phyloP scores from a whole-genome alignment of 2,797 vertebrate genomes.

The Hippocampus kuda region DNA sequence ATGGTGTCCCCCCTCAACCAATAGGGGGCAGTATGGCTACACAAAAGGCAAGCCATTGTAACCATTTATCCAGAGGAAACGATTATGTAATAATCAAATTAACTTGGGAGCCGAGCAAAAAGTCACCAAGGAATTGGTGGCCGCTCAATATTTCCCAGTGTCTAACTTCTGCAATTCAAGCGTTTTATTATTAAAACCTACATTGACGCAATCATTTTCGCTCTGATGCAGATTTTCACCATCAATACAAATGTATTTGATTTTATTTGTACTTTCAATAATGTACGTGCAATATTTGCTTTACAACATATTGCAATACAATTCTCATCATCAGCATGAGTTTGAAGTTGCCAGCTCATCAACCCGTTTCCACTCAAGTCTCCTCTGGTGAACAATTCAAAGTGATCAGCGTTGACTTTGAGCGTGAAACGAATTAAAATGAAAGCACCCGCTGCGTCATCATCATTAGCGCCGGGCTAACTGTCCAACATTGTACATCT shows the following conservation, averaged over 20 bases:
- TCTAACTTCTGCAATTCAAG: conserved; percentile 22
- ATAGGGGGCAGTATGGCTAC: conserved; percentile 54
- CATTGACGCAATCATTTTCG: conserved; percentile 22
- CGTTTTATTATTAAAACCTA: neutral
- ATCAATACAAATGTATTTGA: neutral
- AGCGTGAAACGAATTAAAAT: too few relatives aligned
- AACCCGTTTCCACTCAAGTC: neutral
- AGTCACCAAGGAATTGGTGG: conserved; percentile 45
- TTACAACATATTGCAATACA: neutral
- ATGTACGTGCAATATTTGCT: neutral
- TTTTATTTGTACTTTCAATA: neutral
- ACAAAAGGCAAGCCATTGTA: conserved; percentile 7
- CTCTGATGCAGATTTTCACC: neutral
- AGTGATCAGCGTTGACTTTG: too few relatives aligned
- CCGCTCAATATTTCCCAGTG: conserved; percentile 41
- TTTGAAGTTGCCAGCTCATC: neutral
- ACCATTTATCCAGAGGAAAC: conserved; percentile 17
- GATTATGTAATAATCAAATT: conserved; percentile 53
- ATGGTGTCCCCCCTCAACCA: conserved; percentile 4
- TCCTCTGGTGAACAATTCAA: neutral
- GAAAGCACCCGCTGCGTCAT: too few relatives aligned
- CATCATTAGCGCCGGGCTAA: too few relatives aligned
- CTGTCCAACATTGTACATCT: too few relatives aligned
- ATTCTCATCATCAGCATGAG: neutral
- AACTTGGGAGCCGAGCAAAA: conserved; percentile 36